phyloP scores from a whole-genome alignment of 2,797 vertebrate genomes.

The Notolabrus celidotus region DNA sequence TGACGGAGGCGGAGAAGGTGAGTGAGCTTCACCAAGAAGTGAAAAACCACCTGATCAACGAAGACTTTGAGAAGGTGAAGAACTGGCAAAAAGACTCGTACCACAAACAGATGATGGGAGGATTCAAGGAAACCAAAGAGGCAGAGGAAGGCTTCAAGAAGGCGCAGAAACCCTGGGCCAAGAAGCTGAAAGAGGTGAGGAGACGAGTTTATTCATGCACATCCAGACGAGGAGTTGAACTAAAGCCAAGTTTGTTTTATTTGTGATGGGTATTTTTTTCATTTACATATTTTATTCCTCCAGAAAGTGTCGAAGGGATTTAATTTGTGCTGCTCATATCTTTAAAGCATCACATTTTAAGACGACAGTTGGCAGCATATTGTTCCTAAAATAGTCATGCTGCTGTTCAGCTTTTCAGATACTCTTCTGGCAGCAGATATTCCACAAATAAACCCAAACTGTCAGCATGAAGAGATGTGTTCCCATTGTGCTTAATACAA shows the following conservation, averaged over 20 bases:
- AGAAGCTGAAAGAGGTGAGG: conserved; percentile 97
- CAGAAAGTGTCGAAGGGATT: too few relatives aligned
- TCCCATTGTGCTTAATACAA: too few relatives aligned
- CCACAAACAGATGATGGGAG: conserved; percentile 99
- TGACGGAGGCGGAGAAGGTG: conserved; percentile 95
- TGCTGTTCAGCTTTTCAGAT: neutral
- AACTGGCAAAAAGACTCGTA: conserved; percentile 99
- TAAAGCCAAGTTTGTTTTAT: too few relatives aligned
- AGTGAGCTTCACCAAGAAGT: conserved; percentile 96
- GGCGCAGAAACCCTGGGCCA: conserved; percentile 98
- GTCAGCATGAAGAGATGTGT: too few relatives aligned
- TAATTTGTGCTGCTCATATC: too few relatives aligned
- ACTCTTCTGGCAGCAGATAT: neutral
- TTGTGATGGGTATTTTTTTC: too few relatives aligned
- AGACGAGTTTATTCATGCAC: too few relatives aligned
- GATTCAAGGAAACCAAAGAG: conserved; percentile 98
- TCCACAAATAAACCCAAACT: conserved; percentile 2
- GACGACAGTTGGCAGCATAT: too few relatives aligned
- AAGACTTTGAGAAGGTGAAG: conserved; percentile 97
- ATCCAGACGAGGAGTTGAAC: too few relatives aligned
- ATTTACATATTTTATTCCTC: too few relatives aligned
- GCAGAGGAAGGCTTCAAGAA: conserved; percentile 97
- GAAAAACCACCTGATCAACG: conserved; percentile 91
- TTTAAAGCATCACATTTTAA: too few relatives aligned
- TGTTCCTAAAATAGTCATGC: too few relatives aligned